Conservation (phyloP, 1,140 invertebrate species). For the Arion vulgaris region DNA sequence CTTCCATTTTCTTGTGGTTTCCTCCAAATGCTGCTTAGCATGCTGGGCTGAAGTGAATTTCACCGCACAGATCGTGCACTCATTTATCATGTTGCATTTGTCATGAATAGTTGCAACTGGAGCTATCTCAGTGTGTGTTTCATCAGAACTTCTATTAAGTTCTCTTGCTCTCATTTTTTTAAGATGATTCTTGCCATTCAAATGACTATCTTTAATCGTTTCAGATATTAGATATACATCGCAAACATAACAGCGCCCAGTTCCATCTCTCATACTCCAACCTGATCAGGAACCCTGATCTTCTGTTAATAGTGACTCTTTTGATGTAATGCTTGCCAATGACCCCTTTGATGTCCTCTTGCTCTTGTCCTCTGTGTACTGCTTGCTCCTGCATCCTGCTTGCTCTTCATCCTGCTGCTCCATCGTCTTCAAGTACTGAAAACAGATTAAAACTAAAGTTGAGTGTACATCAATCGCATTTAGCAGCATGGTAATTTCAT, state of each 20-base stretch:
- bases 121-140: neutral
- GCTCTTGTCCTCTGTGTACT: too few relatives aligned
- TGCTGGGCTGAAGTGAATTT: neutral
- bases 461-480: too few relatives aligned
- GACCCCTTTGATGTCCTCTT: too few relatives aligned
- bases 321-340: too few relatives aligned
- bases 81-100: neutral
- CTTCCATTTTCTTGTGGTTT: neutral
- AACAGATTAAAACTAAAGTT: too few relatives aligned
- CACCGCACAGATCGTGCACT: neutral
- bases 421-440: too few relatives aligned
- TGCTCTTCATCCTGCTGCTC: too few relatives aligned
- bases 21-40: neutral
- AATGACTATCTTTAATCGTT: neutral
- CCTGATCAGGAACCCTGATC: neutral
- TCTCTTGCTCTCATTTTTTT: neutral
- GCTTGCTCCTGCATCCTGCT: too few relatives aligned
- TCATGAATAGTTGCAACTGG: neutral
- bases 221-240: conserved; percentile 4
- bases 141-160: neutral
- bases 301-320: too few relatives aligned
- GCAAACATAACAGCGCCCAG: neutral
- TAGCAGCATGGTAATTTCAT: too few relatives aligned
- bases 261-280: neutral
- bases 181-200: neutral